These are phyloP conservation scores for Paragorgia papillata DNA, from an alignment of 92 coral and sea anemone species.

Conservation along the genomic window DNA sequence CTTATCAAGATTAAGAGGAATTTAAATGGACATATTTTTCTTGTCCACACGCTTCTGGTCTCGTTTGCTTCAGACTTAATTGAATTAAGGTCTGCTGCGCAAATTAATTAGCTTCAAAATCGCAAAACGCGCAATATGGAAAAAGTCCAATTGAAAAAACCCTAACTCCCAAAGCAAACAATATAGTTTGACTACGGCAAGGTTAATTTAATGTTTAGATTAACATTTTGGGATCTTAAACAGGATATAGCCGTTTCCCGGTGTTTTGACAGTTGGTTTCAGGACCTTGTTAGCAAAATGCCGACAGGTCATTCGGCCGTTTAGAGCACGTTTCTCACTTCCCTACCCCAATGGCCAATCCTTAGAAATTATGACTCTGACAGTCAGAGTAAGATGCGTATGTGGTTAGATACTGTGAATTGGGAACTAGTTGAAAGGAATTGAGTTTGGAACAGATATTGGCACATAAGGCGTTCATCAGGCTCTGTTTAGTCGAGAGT, in stretches of 20 bases:
- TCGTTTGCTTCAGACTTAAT: conserved; percentile 18
- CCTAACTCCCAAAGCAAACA: not conserved
- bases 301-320: too few species aligned
- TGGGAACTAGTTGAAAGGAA: too few species aligned
- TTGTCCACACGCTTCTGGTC: conserved; percentile 21
- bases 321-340: too few species aligned
- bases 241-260: conserved; percentile 5
- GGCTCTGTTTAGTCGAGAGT: too few species aligned
- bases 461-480: too few species aligned
- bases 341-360: too few species aligned
- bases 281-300: conserved; percentile 33
- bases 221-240: conserved; percentile 9
- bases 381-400: too few species aligned
- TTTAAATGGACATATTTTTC: conserved; percentile 37
- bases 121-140: not conserved
- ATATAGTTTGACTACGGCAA: not conserved
- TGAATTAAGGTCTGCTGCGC: conserved; percentile 39
- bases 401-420: too few species aligned
- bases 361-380: too few species aligned
- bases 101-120: conserved; percentile 39
- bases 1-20: conserved; percentile 41
- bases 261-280: conserved; percentile 15
- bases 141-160: not conserved
- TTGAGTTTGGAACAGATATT: too few species aligned
- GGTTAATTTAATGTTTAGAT: not conserved